Base-by-base conservation (phyloP, 2,888 invertebrate species). In the Drosophila helvetica region DNA sequence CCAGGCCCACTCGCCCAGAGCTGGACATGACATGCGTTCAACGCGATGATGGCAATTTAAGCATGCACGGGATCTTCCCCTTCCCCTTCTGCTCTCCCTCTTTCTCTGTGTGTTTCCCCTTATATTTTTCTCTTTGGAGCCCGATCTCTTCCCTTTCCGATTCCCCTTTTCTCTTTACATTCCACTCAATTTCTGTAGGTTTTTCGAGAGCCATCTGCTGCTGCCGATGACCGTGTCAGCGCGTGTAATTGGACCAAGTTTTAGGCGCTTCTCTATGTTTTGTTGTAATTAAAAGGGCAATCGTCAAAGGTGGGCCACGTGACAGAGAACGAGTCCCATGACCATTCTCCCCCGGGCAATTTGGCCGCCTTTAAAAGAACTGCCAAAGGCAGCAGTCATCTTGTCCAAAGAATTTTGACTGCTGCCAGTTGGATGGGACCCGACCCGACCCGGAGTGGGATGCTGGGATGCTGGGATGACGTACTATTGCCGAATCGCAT, bases 1-100 rank as follows among this genome's bases (percentile, higher is more conserved):
- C n/a, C n/a, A n/a, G 48, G 51, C 65, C 60, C 47, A 25, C 30
- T 3, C 53, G 43, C 38, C 25, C 27, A 33, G 12, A 50, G 45
- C 65, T 64, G 71, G 60, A 67, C 76, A 75, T 77, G 85, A 86
- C 88, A 88, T 78, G 81, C 87, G 89, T 79, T 86, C 75, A 70
- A 62, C 74, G 75, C 69, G 87, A 79, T 81, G 87, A 86, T 86
- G 87, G 87, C 85, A 86, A 86, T 88, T 88, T 85, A 86, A 88
- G 73, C 79, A 80, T 75, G 75, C 75, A 68, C 59, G 25, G 77
- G 65, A 66, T 75, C 72, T 74, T 61, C 57, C 64, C 50, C 47
- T 53, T 60, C 52, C 15, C 10, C 9, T 60, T 66, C 53, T 33
- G 8, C 48, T 52, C 30, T 50, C 62, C 64, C 56, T 66, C 33